Conservation (phyloP, 2,113 vertebrate genomes). For the Dolichallabes microphthalmus region DNA sequence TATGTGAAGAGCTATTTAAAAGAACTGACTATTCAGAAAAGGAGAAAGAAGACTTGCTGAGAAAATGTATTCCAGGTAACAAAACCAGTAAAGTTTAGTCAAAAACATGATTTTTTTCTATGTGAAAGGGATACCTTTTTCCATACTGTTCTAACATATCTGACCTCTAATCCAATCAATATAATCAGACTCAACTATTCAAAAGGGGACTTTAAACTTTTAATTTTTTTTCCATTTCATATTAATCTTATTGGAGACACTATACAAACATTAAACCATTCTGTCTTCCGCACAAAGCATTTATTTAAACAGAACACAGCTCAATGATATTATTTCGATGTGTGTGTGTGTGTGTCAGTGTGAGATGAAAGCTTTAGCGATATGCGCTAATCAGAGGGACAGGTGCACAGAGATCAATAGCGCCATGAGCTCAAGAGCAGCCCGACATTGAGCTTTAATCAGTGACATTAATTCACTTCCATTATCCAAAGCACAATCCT, state of each 20-base stretch:
- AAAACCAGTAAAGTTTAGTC: no score
- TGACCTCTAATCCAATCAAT: neutral
- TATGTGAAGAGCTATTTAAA: no score
- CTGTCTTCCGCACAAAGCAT: neutral
- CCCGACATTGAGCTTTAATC: conserved; percentile 49
- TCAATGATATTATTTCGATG: neutral
- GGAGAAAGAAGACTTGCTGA: no score
- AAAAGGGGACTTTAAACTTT: neutral
- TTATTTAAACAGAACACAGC: neutral
- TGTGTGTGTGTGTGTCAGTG: neutral
- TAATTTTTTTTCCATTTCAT: no score
- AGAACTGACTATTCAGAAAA: no score
- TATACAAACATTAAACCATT: neutral
- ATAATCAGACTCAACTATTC: neutral
- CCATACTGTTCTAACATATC: neutral
- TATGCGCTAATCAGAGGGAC: conserved; percentile 24
- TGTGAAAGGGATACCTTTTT: neutral
- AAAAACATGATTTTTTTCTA: no score
- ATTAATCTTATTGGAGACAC: neutral
- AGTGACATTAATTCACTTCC: conserved; percentile 48
- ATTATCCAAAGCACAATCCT: conserved; percentile 25
- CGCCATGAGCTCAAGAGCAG: conserved; percentile 23
- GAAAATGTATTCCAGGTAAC: no score
- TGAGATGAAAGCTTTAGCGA: conserved; percentile 18
- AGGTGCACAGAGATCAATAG: conserved; percentile 38